Evolutionary conservation across 2,797 vertebrate genomes (phyloP).

Genomic region (Liparis tanakae): DNA sequence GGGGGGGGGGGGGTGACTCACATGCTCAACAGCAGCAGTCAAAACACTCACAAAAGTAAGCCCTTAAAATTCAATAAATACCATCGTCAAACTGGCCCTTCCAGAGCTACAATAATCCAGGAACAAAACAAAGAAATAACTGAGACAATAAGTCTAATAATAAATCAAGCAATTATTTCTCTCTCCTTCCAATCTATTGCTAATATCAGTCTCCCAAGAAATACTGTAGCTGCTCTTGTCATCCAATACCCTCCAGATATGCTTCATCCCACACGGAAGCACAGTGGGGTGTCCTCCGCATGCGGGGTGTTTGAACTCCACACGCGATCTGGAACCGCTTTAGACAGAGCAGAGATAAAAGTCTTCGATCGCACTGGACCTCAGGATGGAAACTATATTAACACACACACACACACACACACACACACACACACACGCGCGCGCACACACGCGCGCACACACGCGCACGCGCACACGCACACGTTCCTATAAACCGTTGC

Average conservation of each 20-base stretch:
- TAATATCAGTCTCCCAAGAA: slow-evolving; percentile 6
- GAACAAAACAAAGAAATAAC: slow-evolving; percentile 14
- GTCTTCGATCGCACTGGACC: slow-evolving; percentile 46
- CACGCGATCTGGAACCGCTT: slow-evolving; percentile 59
- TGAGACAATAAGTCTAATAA: slow-evolving; percentile 9
- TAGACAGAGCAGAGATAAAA: slow-evolving; percentile 56
- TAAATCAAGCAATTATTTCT: not conserved
- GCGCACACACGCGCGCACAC: not conserved
- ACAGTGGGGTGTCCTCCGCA: slow-evolving; percentile 53
- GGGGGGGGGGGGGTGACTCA: slow-evolving; percentile 4
- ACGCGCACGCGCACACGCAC: not conserved
- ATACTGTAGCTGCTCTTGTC: not conserved
- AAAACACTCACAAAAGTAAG: slow-evolving; percentile 25
- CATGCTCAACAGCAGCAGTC: slow-evolving; percentile 35
- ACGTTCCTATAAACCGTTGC: slow-evolving; percentile 18
- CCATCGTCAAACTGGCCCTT: not conserved
- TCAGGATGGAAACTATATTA: slow-evolving; percentile 39
- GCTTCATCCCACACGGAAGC: slow-evolving; percentile 45
- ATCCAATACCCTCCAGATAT: slow-evolving; percentile 39
- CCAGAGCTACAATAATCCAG: not conserved
- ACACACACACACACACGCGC: slow-evolving; percentile 7
- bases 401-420: slow-evolving; percentile 7
- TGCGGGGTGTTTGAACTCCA: slow-evolving; percentile 59
- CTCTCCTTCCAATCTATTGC: slow-evolving; percentile 1
- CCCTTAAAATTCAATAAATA: slow-evolving; percentile 21